These are phyloP conservation scores for Cephus cinctus DNA, from an alignment of 1,140 invertebrate genomes.

Conservation along the genomic window DNA sequence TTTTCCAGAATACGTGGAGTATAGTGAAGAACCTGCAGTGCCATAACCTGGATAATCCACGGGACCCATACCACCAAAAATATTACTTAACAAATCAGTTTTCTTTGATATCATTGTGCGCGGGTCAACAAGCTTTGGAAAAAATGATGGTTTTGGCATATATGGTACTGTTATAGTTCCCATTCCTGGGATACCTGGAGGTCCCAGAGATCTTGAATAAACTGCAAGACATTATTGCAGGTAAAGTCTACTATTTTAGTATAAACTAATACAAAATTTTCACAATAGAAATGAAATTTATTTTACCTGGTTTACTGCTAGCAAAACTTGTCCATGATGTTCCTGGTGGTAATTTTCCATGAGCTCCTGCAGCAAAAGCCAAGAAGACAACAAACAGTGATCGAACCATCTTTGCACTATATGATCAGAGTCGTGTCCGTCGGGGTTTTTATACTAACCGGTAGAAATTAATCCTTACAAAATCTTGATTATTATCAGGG, in stretches of 20 bases:
- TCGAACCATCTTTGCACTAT: constrained; percentile 29
- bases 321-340: constrained; percentile 16
- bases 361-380: constrained; percentile 15
- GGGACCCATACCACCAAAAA: constrained; percentile 34
- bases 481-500: constrained; percentile 26
- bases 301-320: constrained; percentile 34
- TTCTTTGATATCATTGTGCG: constrained; percentile 41
- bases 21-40: not conserved
- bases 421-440: constrained; percentile 5
- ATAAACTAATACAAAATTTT: constrained; percentile 2
- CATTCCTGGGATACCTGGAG: constrained; percentile 22
- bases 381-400: constrained; percentile 20
- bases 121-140: constrained; percentile 45
- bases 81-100: constrained; percentile 37
- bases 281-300: constrained; percentile 2
- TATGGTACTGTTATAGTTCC: constrained; percentile 40
- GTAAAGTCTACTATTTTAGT: constrained; percentile 4
- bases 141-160: constrained; percentile 33
- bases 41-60: constrained; percentile 1
- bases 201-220: constrained; percentile 35
- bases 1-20: not conserved
- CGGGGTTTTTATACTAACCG: constrained; percentile 29
- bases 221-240: constrained; percentile 19
- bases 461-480: constrained; percentile 30
- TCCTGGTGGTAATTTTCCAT: constrained; percentile 23